A percentile compares a stretch with the other conserved stretches of the same genome.
Conservation (phyloP, 2,113 vertebrate genomes). For the Campylorhamphus procurvoides region DNA sequence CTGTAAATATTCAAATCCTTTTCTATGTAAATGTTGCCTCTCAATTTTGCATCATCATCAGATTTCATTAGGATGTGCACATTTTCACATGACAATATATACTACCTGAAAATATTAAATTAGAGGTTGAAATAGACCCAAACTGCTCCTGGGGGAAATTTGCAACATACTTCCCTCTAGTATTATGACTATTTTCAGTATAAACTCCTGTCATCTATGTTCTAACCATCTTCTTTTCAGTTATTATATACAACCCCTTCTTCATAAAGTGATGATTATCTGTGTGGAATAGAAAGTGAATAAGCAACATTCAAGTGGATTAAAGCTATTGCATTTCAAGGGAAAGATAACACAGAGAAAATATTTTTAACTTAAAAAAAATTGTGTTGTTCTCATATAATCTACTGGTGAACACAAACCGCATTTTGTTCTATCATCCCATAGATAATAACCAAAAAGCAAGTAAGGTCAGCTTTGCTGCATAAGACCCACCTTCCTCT, state of each 20-base stretch:
- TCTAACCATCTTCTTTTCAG: not conserved
- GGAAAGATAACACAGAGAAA: not conserved
- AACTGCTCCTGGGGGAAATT: not conserved
- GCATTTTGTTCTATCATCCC: not conserved
- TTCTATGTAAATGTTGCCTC: not conserved
- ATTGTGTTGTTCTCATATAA: not conserved
- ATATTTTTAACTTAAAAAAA: not conserved
- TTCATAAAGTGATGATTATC: not conserved
- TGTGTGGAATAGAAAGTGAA: not conserved
- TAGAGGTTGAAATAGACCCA: not conserved
- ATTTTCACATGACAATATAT: not conserved
- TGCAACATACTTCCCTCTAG: not conserved
- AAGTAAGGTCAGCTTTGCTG: not conserved
- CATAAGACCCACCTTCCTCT: not conserved
- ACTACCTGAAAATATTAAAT: not conserved
- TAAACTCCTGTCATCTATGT: not conserved
- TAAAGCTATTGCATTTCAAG: not conserved
- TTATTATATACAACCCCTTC: not conserved
- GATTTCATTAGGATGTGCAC: not conserved
- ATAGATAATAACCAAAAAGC: not conserved
- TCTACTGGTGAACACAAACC: not conserved
- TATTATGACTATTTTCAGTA: not conserved
- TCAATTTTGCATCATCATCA: not conserved
- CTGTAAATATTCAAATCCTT: not conserved
- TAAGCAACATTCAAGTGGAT: not conserved